Percentiles rank a stretch among this genome's conserved stretches.
Evolutionary conservation across 2,113 vertebrate species (phyloP).

Genomic region (Hippocampus comes): DNA sequence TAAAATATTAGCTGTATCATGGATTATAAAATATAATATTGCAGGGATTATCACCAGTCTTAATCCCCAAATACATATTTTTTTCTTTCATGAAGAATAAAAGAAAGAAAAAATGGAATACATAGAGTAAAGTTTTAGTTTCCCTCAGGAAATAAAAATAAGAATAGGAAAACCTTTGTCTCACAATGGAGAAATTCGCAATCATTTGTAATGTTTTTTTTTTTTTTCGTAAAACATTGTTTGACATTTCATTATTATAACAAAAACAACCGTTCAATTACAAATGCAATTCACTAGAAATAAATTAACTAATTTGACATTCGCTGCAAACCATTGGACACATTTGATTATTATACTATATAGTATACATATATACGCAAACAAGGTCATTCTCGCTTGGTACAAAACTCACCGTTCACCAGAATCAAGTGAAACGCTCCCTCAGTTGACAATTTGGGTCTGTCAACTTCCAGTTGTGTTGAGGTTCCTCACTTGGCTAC

Average conservation of each 20-base stretch:
- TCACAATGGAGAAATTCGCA: no score
- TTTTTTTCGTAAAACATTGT: not conserved
- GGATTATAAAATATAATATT: not conserved
- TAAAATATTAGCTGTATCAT: not conserved
- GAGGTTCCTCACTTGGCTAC: constrained; percentile 32
- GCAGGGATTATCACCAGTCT: not conserved
- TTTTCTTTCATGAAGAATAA: not conserved
- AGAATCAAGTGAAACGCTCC: constrained; percentile 22
- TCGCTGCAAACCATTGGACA: not conserved
- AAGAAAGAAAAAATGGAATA: not conserved
- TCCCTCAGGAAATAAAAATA: not conserved
- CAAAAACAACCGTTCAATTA: not conserved
- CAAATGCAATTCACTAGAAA: not conserved
- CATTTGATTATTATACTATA: not conserved
- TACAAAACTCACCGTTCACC: constrained; percentile 51
- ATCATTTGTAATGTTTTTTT: not conserved
- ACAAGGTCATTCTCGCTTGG: not conserved
- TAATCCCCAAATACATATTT: not conserved
- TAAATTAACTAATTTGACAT: not conserved
- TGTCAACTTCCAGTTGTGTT: constrained; percentile 51
- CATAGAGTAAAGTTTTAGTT: not conserved
- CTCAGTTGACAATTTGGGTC: constrained; percentile 8
- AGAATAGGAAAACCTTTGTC: no score
- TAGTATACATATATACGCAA: not conserved
- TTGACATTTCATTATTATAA: not conserved